Base-by-base conservation (phyloP, 2,797 vertebrate genomes). In the Gila robusta region DNA sequence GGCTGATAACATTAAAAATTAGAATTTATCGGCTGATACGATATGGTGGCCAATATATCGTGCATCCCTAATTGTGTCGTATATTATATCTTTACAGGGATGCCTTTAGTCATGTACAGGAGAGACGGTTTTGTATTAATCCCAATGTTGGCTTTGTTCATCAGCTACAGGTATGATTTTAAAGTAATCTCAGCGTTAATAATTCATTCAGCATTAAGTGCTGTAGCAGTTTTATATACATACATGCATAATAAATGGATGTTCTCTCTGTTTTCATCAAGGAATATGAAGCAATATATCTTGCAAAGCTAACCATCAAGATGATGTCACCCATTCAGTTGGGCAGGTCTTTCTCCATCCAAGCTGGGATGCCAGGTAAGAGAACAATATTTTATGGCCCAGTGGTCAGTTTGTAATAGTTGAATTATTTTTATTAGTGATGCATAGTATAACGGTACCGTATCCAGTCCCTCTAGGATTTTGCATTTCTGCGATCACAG, bases 221-320 rank as follows among this genome's bases (percentile, higher is more conserved):
- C 44, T 41, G 1, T 54, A 59, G 62, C 39, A 37, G 17, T 47
- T 74, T 83, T 74, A 44, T 19, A 35, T 69, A n/a, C 49, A 77
- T 56, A 4, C 21, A 26, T 32, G 23, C 37, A 78, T 49, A 47
- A 79, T 78, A 85, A 85, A 56, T 80, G 16, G 39, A 44, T 71
- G 35, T 49, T 7, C 16, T 82, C 73, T 77, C 32, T 47, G 71
- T 59, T 86, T 23, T 91, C 88, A 87, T 81, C 26, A 71, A 99
- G 98, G 98, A 99, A 95, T 99, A 99, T 91, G 98, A 99, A 97
- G 98, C 98, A 91, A 99, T 99, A 95, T 99, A 99, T 94, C 93
- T 98, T 88, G 98, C 98, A 95, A 99, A 97, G 92, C 92, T 99
- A 93, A 99, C 98, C 92, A 98, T 99, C 93, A 98, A 99, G 93